Evolutionary conservation across 2,888 invertebrate species (phyloP).

Genomic region (Augiades crinisus): DNA sequence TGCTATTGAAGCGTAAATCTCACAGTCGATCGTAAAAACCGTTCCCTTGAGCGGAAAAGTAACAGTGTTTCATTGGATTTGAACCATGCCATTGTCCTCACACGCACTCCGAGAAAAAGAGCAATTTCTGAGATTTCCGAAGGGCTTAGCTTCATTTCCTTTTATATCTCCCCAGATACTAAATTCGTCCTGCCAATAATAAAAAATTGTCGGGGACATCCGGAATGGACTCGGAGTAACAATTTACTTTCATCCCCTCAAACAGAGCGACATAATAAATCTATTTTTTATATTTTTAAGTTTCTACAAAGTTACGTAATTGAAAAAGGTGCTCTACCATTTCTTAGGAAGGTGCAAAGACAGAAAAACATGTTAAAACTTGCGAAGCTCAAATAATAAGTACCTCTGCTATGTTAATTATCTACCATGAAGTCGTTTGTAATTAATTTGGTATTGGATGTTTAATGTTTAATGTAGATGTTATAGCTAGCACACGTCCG

Average conservation of each 20-base stretch:
- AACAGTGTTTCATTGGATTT: slow-evolving; percentile 68
- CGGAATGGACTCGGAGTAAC: slow-evolving; percentile 65
- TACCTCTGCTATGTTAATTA: too few relatives aligned
- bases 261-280: slow-evolving; percentile 33
- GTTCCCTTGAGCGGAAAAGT: slow-evolving; percentile 66
- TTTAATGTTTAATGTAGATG: too few relatives aligned
- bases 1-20: slow-evolving; percentile 67
- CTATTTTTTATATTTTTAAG: slow-evolving; percentile 9
- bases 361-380: too few relatives aligned
- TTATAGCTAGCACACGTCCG: too few relatives aligned
- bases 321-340: too few relatives aligned
- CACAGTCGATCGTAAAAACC: slow-evolving; percentile 70
- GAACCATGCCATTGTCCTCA: slow-evolving; percentile 70
- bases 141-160: slow-evolving; percentile 81
- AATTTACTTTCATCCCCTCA: slow-evolving; percentile 63
- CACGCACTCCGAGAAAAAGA: slow-evolving; percentile 71
- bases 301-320: not conserved
- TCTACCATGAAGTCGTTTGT: too few relatives aligned
- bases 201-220: slow-evolving; percentile 74
- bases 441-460: too few relatives aligned
- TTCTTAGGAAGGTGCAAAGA: too few relatives aligned
- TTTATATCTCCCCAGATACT: slow-evolving; percentile 80
- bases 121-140: slow-evolving; percentile 80
- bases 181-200: slow-evolving; percentile 79
- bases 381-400: too few relatives aligned